These are phyloP conservation scores for Elmis aenea DNA, from an alignment of 2,888 invertebrate species.

Conservation along the genomic window DNA sequence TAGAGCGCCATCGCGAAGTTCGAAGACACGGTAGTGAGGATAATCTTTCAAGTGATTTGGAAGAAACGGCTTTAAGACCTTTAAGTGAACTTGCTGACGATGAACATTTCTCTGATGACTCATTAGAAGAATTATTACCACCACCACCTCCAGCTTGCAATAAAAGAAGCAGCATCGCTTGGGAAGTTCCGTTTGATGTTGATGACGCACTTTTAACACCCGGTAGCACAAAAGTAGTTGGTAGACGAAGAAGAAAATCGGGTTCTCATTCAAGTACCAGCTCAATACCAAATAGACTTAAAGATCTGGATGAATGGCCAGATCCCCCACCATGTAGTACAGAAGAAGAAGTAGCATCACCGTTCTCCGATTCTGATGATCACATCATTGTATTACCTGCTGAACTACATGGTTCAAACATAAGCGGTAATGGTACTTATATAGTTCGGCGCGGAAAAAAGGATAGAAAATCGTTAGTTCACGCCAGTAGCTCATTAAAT, in stretches of 20 bases:
- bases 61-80: slow-evolving; percentile 36
- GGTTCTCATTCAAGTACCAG: slow-evolving; percentile 63
- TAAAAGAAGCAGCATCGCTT: slow-evolving; percentile 78
- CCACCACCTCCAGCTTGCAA: slow-evolving; percentile 55
- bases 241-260: slow-evolving; percentile 34
- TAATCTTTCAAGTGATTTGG: slow-evolving; percentile 41
- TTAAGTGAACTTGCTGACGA: slow-evolving; percentile 49
- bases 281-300: slow-evolving; percentile 64
- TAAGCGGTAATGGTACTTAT: slow-evolving; percentile 69
- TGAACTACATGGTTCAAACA: slow-evolving; percentile 44
- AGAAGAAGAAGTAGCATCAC: slow-evolving; percentile 63
- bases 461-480: slow-evolving; percentile 62
- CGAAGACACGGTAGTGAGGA: slow-evolving; percentile 52
- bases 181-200: slow-evolving; percentile 78
- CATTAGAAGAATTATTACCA: slow-evolving; percentile 70
- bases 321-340: slow-evolving; percentile 66
- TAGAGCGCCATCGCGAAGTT: slow-evolving; percentile 76
- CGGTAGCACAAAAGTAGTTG: slow-evolving; percentile 46
- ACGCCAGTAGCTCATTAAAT: slow-evolving; percentile 52
- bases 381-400: slow-evolving; percentile 34
- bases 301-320: slow-evolving; percentile 70
- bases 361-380: slow-evolving; percentile 60
- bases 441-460: slow-evolving; percentile 70
- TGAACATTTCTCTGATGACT: slow-evolving; percentile 78
- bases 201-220: slow-evolving; percentile 67